Evolutionary conservation across 2,888 invertebrate genomes (phyloP), one percentile per base, ranked within the genome.

Genomic region (Plemyria rubiginata): DNA sequence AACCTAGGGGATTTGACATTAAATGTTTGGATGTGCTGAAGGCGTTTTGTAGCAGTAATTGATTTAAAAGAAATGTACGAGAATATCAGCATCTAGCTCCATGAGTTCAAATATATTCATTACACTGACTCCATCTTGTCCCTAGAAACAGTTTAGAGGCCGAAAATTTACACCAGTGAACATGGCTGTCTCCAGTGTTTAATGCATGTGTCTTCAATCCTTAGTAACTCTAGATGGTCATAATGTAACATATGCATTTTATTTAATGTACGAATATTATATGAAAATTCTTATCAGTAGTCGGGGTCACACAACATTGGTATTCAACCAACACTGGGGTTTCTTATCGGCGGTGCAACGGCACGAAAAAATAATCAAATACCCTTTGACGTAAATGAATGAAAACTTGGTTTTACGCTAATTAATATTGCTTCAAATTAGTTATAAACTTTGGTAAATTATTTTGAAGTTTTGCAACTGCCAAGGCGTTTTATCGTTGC

Each of bases 1-100:
- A 60, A 51, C 54, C 28, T 29, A 62, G 43, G 16, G 49, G 16
- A 53, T 43, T 54, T 43, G 22, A 36, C 41, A 22, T 22, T 55
- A 40, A 55, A 48, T 28, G 48, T 48, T 54, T 40, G 13, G 28
- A 40, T 13, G 38, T 48, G 53, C 13, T 11, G 40, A 55, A 55
- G 48, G 28, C 38, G 28, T 49, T 49, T 55, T 48, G 38, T 11
- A 38, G 9, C n/a, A 48, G 22, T 22, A 38, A 55, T 28, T 46
- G 46, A 46, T 55, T 55, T 46, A 0, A 16, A 55, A 7, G n/a
- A 38, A 55, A 32, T n/a, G 48, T 48, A 48, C 54, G 11, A 54
- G 29, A 45, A n/a, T 36, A 9, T 7, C 36, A 38, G 36, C 11
- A 38, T 38, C 9, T 8, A 38, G 36, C 3, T 38, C 11, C 36